Evolutionary conservation across 2,888 invertebrate genomes (phyloP).

Genomic region (Ecliptopera silaceata): DNA sequence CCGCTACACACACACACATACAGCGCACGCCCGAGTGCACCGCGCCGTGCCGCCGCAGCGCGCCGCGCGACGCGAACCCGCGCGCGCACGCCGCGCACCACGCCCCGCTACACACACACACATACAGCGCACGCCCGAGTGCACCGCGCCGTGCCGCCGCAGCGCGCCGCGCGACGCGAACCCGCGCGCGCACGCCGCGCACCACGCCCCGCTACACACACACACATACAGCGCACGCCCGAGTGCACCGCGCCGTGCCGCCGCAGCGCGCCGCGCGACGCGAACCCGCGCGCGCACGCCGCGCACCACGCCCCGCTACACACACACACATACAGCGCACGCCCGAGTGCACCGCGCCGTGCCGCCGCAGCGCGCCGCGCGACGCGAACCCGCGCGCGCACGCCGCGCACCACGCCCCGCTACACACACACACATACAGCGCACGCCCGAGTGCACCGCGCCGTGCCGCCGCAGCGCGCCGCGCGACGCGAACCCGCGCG

Average conservation of each 20-base stretch:
- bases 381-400: conserved; percentile 79
- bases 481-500: conserved; percentile 79
- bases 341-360: conserved; percentile 60
- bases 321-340: too few relatives aligned
- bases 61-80: conserved; percentile 82
- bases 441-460: conserved; percentile 65
- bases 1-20: conserved; percentile 24
- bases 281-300: conserved; percentile 66
- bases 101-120: conserved; percentile 40
- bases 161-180: conserved; percentile 84
- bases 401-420: conserved; percentile 52
- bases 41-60: conserved; percentile 73
- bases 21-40: conserved; percentile 78
- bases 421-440: too few relatives aligned
- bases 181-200: conserved; percentile 51
- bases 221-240: conserved; percentile 68
- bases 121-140: conserved; percentile 78
- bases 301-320: conserved; percentile 51
- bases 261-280: conserved; percentile 83
- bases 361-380: conserved; percentile 82
- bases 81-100: conserved; percentile 57
- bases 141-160: conserved; percentile 64
- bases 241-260: conserved; percentile 51
- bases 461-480: conserved; percentile 80
- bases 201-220: conserved; percentile 47